phyloP scores from a whole-genome alignment of 2,888 invertebrate species.

The Acrobasis repandana region DNA sequence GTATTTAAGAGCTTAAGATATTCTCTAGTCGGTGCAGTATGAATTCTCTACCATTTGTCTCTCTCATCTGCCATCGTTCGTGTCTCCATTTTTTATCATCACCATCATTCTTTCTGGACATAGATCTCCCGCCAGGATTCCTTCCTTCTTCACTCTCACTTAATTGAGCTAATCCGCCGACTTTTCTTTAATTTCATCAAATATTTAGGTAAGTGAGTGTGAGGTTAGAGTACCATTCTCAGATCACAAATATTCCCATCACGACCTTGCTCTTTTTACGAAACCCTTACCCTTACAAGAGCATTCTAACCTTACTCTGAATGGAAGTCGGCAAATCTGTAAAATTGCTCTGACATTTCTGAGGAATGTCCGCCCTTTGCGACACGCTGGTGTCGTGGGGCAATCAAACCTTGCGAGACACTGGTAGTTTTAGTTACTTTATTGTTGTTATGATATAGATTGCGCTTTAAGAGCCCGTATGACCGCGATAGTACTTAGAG shows the following conservation, averaged over 20 bases:
- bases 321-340: constrained; percentile 46
- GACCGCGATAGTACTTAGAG: too few relatives aligned
- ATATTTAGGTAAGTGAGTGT: too few relatives aligned
- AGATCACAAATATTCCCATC: not conserved
- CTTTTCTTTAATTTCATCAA: too few relatives aligned
- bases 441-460: not conserved
- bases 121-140: too few relatives aligned
- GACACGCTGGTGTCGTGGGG: constrained; percentile 24
- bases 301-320: constrained; percentile 30
- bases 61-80: too few relatives aligned
- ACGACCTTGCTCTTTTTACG: constrained; percentile 9
- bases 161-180: too few relatives aligned
- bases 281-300: not conserved
- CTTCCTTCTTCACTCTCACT: too few relatives aligned
- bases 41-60: too few relatives aligned
- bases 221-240: not conserved
- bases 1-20: too few relatives aligned
- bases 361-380: constrained; percentile 23
- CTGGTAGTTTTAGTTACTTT: not conserved
- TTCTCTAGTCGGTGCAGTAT: too few relatives aligned
- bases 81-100: too few relatives aligned
- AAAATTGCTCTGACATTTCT: constrained; percentile 62
- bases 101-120: too few relatives aligned
- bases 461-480: not conserved
- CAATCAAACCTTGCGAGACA: constrained; percentile 22